These are phyloP conservation scores for Lycaon pictus DNA, from an alignment of 2,113 vertebrate species.

Conservation along the genomic window DNA sequence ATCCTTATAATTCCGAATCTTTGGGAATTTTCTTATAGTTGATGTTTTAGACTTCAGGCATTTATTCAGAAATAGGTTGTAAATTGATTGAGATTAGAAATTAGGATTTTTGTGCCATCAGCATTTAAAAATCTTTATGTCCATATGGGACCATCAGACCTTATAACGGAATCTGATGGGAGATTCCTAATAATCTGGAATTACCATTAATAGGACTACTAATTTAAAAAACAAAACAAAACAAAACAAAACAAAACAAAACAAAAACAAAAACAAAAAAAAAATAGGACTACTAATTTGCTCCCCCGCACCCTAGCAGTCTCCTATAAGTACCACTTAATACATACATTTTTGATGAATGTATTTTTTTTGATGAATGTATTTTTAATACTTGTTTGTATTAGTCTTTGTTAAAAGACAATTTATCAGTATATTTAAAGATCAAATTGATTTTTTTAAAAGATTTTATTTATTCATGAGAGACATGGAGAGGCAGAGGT, in stretches of 20 bases:
- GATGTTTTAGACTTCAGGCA: neutral
- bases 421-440: neutral
- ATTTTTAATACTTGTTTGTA: neutral
- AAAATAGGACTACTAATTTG: neutral
- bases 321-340: neutral
- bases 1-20: neutral
- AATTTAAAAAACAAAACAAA: too few relatives aligned
- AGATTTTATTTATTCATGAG: too few relatives aligned
- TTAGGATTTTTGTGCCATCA: neutral
- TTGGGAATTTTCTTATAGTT: neutral
- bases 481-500: too few relatives aligned
- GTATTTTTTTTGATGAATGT: neutral
- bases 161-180: neutral
- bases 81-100: neutral
- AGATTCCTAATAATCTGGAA: neutral
- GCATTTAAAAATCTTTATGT: neutral
- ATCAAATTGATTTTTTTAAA: neutral
- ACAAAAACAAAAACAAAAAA: too few relatives aligned
- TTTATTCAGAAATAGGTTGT: neutral
- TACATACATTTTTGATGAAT: neutral
- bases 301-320: neutral
- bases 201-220: neutral
- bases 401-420: neutral
- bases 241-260: too few relatives aligned
- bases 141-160: neutral